Evolutionary conservation across 2,888 invertebrate species (phyloP).

Genomic region (Sesamia inferens): DNA sequence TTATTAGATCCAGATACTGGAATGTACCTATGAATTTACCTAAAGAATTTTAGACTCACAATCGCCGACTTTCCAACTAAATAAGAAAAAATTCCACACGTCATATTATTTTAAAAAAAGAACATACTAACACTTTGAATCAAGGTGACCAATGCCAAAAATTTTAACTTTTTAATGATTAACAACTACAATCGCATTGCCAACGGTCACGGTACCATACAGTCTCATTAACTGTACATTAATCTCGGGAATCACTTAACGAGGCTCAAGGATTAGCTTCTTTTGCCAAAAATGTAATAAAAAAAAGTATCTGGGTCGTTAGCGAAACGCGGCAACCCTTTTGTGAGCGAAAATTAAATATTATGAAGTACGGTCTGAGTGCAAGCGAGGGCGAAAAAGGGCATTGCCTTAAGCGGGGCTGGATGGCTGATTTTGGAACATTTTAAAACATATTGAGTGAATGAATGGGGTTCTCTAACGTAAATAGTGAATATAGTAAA

Average conservation of each 20-base stretch:
- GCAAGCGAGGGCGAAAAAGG: constrained; percentile 37
- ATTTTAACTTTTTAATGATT: constrained; percentile 57
- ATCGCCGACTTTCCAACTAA: too few species aligned
- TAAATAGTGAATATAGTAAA: not conserved
- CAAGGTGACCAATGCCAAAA: constrained; percentile 20
- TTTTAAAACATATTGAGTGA: not conserved
- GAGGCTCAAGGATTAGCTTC: constrained; percentile 76
- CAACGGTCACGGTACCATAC: constrained; percentile 60
- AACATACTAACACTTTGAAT: constrained; percentile 14
- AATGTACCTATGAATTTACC: too few species aligned
- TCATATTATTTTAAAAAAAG: too few species aligned
- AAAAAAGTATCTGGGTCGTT: constrained; percentile 76
- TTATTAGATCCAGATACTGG: too few species aligned
- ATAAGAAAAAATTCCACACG: too few species aligned
- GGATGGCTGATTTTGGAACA: not conserved
- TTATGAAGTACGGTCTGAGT: constrained; percentile 44
- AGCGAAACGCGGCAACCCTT: constrained; percentile 75
- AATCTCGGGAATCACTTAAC: constrained; percentile 84
- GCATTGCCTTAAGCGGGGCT: not conserved
- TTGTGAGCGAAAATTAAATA: constrained; percentile 66
- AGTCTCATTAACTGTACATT: constrained; percentile 79
- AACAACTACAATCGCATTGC: constrained; percentile 57
- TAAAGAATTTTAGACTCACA: too few species aligned
- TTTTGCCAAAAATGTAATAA: constrained; percentile 72
- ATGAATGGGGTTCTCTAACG: not conserved